Evolutionary conservation across 2,888 invertebrate species (phyloP).

Genomic region (Drosophila incognita): DNA sequence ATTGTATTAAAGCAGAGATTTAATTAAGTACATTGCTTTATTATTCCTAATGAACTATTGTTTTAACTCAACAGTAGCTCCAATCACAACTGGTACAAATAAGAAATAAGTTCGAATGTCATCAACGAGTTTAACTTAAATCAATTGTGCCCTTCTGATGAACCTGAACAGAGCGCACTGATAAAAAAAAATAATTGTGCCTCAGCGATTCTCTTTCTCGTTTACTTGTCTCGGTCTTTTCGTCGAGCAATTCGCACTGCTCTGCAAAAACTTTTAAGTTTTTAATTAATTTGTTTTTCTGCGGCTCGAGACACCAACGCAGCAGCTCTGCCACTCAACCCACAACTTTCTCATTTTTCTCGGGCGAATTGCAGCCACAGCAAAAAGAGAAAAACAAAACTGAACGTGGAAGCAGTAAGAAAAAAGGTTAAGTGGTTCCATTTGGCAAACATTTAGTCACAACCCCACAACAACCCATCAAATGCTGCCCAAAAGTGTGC

Average conservation of each 20-base stretch:
- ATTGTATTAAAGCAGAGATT: neutral
- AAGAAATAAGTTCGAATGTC: neutral
- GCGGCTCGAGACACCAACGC: constrained; percentile 49
- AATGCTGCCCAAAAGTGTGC: constrained; percentile 59
- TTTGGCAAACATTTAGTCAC: constrained; percentile 76
- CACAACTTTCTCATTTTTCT: constrained; percentile 58
- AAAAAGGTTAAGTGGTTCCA: constrained; percentile 79
- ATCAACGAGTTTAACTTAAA: constrained; percentile 5
- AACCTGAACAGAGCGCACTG: constrained; percentile 13
- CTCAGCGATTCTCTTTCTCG: constrained; percentile 12
- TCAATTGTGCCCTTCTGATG: constrained; percentile 18
- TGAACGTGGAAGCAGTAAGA: constrained; percentile 2
- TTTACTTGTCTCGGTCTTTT: neutral
- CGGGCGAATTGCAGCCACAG: constrained; percentile 8
- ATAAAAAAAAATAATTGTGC: constrained; percentile 25
- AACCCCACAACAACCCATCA: constrained; percentile 39
- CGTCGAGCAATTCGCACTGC: constrained; percentile 14
- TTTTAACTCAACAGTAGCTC: neutral
- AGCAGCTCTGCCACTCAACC: constrained; percentile 14
- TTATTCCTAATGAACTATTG: neutral
- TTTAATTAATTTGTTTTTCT: constrained; percentile 77
- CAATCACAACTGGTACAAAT: neutral
- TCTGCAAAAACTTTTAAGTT: constrained; percentile 68
- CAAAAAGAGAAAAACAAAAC: constrained; percentile 14
- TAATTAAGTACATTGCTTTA: neutral